A percentile compares a stretch with the other conserved stretches of the same genome.
Evolutionary conservation across 1,140 invertebrate genomes (phyloP).

Genomic region (Acyrthosiphon pisum): DNA sequence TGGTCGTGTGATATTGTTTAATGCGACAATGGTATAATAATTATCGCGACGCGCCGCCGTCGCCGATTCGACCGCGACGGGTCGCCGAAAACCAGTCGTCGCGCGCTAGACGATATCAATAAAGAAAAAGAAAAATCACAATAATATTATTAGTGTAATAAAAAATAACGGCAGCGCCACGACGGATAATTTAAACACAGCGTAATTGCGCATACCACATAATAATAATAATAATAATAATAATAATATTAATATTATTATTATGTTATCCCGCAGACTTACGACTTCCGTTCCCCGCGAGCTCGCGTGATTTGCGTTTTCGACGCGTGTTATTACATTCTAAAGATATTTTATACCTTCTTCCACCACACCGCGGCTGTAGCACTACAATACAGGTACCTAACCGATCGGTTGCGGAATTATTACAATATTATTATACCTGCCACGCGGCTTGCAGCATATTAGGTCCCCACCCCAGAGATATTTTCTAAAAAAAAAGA

Average conservation of each 20-base stretch:
- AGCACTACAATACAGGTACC: neutral
- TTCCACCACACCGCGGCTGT: neutral
- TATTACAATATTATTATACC: neutral
- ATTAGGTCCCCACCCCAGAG: neutral
- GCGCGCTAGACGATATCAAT: neutral
- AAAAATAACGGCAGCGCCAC: neutral
- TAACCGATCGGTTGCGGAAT: neutral
- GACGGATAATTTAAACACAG: neutral
- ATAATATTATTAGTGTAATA: neutral
- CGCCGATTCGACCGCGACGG: neutral
- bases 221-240: neutral
- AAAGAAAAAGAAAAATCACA: neutral
- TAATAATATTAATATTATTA: neutral
- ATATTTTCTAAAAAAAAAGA: neutral
- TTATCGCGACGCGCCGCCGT: neutral
- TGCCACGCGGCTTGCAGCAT: neutral
- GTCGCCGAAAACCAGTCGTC: slow-evolving; percentile 8
- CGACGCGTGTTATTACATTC: neutral
- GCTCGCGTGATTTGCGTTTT: slow-evolving; percentile 5
- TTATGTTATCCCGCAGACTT: neutral
- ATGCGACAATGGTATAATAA: neutral
- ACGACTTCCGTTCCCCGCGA: neutral
- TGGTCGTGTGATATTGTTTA: neutral
- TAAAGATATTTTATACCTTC: neutral
- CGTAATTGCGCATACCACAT: neutral